Evolutionary conservation across 2,797 vertebrate genomes (phyloP), one percentile per base, ranked within the genome.

Genomic region (Rallus crepitans): DNA sequence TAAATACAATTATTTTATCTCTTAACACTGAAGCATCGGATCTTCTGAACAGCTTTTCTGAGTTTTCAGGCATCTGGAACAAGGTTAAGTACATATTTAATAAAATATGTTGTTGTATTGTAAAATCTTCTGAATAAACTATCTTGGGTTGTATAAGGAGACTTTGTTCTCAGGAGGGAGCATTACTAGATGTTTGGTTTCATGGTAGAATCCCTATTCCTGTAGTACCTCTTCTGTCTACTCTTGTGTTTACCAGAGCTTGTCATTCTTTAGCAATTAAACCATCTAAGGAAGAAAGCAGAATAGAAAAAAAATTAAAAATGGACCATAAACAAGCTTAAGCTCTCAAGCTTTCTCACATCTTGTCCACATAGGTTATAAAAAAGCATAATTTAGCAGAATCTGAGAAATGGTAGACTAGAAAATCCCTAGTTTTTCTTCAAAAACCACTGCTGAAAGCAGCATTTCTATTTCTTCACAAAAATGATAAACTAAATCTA

Each of bases 41-140:
- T 30, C 98, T 98, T 55, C 96, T 99, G 85, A 97, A 96, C 18
- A 95, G 95, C 9, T 98, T 99, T 79, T 64, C 93, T 57, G 96
- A 97, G 80, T 99, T 98, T 97, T 98, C 98, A 4, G 86, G 94
- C 39, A 97, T 99, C 77, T 99, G 98, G 98, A 98, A 96, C 86
- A 98, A 99, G 98, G 99, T 99, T 33, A 89, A 35, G 72, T 73
- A 4, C 2, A 3, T 73, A 39, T 57, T 83, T 57, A 66, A 55
- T 75, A 48, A 55, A 89, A 59, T 66, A 31, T 1, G 0, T 89
- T 82, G 19, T 33, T 65, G 2, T 78, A 9, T 64, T 76, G 21
- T 50, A 35, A 86, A 68, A 42, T 60, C 6, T 85, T 76, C 1
- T 27, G 28, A 30, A 60, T 61, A 27, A 79, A 31, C 11, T 55